Conservation (phyloP, 2,113 vertebrate species). For the Serilophus lunatus region DNA sequence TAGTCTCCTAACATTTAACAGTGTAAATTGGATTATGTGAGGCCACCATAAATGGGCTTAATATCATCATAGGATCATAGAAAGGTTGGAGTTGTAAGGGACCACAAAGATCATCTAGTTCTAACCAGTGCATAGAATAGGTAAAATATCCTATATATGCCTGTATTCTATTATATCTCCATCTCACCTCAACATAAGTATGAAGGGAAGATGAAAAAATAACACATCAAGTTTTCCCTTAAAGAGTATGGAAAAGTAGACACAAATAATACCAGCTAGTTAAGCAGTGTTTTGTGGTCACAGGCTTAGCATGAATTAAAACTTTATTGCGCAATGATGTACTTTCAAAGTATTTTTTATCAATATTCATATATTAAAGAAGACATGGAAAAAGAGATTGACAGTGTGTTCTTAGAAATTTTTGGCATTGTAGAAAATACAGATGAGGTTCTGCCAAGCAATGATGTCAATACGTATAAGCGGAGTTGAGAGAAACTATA, state of each 20-base stretch:
- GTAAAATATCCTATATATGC: neutral
- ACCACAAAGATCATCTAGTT: neutral
- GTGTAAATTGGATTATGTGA: neutral
- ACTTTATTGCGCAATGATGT: constrained; percentile 41
- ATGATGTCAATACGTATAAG: neutral
- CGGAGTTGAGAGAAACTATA: neutral
- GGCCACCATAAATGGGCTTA: neutral
- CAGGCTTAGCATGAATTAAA: constrained; percentile 52
- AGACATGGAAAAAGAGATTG: neutral
- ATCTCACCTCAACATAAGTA: constrained; percentile 34
- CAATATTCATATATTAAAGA: constrained; percentile 13
- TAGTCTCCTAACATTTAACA: neutral
- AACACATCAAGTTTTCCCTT: constrained; percentile 38
- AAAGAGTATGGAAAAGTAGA: constrained; percentile 49
- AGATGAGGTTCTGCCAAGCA: neutral
- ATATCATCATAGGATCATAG: neutral
- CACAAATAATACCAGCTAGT: constrained; percentile 36
- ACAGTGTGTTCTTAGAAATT: constrained; percentile 16
- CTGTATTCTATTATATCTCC: constrained; percentile 5
- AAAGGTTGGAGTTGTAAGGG: neutral
- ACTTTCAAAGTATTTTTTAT: constrained; percentile 28
- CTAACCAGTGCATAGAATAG: neutral
- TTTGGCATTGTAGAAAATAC: neutral
- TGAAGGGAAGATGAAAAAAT: constrained; percentile 37
- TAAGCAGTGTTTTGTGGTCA: constrained; percentile 44